A percentile compares a stretch with the other conserved stretches of the same genome.
These are phyloP conservation scores for Thripadectes ignobilis DNA, from an alignment of 2,797 vertebrate genomes.

Conservation along the genomic window DNA sequence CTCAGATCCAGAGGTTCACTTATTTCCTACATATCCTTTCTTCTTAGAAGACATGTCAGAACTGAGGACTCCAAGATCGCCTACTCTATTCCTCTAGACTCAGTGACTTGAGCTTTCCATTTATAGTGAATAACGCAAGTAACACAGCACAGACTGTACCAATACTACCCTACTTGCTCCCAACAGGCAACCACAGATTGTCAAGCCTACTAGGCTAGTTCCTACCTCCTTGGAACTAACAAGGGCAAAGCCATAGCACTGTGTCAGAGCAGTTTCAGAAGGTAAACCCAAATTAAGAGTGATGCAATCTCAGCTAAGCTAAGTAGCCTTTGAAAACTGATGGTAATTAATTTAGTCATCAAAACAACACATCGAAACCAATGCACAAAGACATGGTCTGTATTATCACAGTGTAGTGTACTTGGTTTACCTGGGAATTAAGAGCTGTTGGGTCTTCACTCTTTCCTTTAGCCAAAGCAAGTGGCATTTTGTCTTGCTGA, in stretches of 20 bases:
- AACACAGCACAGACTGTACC: slow-evolving; percentile 28
- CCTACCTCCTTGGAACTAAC: neutral
- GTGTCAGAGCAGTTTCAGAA: neutral
- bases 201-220: neutral
- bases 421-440: slow-evolving; percentile 86
- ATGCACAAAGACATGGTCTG: neutral
- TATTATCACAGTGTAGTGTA: neutral
- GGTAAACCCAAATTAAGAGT: neutral
- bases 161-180: slow-evolving; percentile 23
- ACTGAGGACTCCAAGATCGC: slow-evolving; percentile 12
- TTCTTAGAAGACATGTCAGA: neutral
- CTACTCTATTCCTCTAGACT: slow-evolving; percentile 36
- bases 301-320: neutral
- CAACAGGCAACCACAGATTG: neutral
- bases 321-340: neutral
- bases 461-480: slow-evolving; percentile 90
- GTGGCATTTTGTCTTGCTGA: slow-evolving; percentile 91
- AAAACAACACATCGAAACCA: neutral
- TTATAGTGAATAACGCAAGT: neutral
- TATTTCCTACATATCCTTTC: neutral
- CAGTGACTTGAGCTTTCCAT: slow-evolving; percentile 49
- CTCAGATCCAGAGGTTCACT: neutral
- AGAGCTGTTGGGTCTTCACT: slow-evolving; percentile 87
- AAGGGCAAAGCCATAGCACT: neutral
- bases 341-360: neutral